Evolutionary conservation across 1,140 invertebrate species (phyloP), one percentile per base, ranked within the genome.

Genomic region (Melanaphis sacchari): DNA sequence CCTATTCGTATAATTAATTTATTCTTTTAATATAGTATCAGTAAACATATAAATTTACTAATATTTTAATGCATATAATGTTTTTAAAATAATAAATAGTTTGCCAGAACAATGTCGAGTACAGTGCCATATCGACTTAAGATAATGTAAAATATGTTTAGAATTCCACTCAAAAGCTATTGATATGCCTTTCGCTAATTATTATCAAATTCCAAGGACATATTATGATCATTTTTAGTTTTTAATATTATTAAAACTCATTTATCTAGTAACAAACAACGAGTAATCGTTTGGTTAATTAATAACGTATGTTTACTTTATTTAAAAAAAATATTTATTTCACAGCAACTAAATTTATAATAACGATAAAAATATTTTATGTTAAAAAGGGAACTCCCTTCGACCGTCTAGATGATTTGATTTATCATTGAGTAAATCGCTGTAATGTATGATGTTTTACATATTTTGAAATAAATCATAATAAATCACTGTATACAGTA

Each of bases 141-240:
- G 40, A 87, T 87, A 87, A n/a, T 31, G 31, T 46, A n/a, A n/a
- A 87, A 87, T 52, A 89, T 89, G n/a, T 52, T 8, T 89, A 88
- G 15, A 89, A 89, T 52, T 40, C 46, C n/a, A 52, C 22, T 89
- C n/a, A 89, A 49, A 89, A 38, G 31, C 46, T 52, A 49, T 52
- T 49, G 9, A 36, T 88, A 89, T 36, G 36, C 40, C 46, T 38
- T 52, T 89, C 36, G 36, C 38, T 24, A 24, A 89, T 52, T 89
- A 22, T 52, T 36, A 76, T n/a, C 31, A 52, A 21, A 89, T 89
- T 87, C 41, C 84, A 87, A 87, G 40, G 31, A 2, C 41, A 87
- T 46, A 1, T 11, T 46, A 1, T 11, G 31, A 85, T 85, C 41
- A 87, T 26, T 85, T 85, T 85, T 85, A 85, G 31, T 76, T 76